These are phyloP conservation scores for Sarcophaga rosellei DNA, from an alignment of 2,888 invertebrate species.

Conservation along the genomic window DNA sequence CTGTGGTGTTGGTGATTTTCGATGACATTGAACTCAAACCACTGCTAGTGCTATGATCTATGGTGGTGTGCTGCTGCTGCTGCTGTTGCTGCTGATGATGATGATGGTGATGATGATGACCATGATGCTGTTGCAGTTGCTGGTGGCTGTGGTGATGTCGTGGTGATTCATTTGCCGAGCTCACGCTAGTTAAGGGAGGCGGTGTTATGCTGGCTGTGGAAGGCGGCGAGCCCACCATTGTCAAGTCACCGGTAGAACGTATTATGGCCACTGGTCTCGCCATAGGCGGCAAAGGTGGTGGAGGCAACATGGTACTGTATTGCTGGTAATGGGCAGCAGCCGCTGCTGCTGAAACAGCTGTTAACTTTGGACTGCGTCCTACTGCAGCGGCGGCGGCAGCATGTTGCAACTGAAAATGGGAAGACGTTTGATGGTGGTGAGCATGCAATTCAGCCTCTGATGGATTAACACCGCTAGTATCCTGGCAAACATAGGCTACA, in stretches of 20 bases:
- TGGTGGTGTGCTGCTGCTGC: slow-evolving; percentile 70
- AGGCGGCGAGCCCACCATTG: slow-evolving; percentile 85
- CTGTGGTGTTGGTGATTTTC: slow-evolving; percentile 58
- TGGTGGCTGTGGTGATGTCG: slow-evolving; percentile 60
- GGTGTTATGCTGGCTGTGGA: slow-evolving; percentile 80
- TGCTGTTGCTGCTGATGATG: slow-evolving; percentile 71
- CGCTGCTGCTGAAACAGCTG: slow-evolving; percentile 70
- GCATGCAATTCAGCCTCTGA: slow-evolving; percentile 62
- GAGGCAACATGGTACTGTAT: slow-evolving; percentile 94
- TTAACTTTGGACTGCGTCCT: slow-evolving; percentile 84
- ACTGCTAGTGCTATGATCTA: slow-evolving; percentile 64
- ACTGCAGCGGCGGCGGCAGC: slow-evolving; percentile 58
- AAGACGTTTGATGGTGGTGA: slow-evolving; percentile 70
- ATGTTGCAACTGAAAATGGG: slow-evolving; percentile 74
- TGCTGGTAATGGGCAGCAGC: slow-evolving; percentile 81
- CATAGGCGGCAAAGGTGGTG: slow-evolving; percentile 97
- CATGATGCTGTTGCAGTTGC: slow-evolving; percentile 56
- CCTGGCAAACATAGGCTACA: slow-evolving; percentile 98
- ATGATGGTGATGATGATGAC: slow-evolving; percentile 57
- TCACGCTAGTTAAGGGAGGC: slow-evolving; percentile 72
- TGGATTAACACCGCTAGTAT: slow-evolving; percentile 85
- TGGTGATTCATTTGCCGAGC: slow-evolving; percentile 61
- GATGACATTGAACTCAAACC: slow-evolving; percentile 61
- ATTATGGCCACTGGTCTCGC: slow-evolving; percentile 98
- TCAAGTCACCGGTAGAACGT: slow-evolving; percentile 89